These are phyloP conservation scores for Prunella fulvescens DNA, from an alignment of 2,113 vertebrate genomes.

Conservation along the genomic window DNA sequence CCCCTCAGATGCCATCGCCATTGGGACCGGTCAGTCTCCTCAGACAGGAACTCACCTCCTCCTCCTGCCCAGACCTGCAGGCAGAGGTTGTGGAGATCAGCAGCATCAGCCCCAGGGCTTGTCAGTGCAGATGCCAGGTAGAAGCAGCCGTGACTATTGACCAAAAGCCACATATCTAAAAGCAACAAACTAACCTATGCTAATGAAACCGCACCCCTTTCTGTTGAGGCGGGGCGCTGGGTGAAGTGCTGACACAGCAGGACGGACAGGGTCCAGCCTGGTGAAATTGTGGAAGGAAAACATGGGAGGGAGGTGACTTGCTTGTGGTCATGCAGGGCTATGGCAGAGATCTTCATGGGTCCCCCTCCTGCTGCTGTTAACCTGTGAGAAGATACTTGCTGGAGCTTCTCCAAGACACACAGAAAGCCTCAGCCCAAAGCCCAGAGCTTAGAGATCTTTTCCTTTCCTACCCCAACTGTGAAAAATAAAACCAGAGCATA, in stretches of 20 bases:
- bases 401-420: background rate
- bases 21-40: background rate
- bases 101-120: fast-evolving
- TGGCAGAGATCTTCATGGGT: background rate
- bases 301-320: background rate
- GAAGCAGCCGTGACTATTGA: background rate
- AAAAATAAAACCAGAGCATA: background rate
- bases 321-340: fast-evolving
- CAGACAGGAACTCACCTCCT: background rate
- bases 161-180: background rate
- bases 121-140: background rate
- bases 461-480: background rate
- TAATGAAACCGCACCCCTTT: background rate
- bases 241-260: background rate
- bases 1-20: background rate
- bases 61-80: background rate
- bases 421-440: background rate
- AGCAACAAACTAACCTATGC: background rate
- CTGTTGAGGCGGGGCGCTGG: background rate
- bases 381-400: background rate
- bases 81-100: background rate
- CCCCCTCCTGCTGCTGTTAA: background rate
- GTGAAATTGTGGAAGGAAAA: background rate
- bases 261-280: background rate
- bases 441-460: background rate